Percentiles rank a stretch among this genome's conserved stretches.
phyloP scores from a whole-genome alignment of 1,140 invertebrate species.

The Parasteatoda tepidariorum region DNA sequence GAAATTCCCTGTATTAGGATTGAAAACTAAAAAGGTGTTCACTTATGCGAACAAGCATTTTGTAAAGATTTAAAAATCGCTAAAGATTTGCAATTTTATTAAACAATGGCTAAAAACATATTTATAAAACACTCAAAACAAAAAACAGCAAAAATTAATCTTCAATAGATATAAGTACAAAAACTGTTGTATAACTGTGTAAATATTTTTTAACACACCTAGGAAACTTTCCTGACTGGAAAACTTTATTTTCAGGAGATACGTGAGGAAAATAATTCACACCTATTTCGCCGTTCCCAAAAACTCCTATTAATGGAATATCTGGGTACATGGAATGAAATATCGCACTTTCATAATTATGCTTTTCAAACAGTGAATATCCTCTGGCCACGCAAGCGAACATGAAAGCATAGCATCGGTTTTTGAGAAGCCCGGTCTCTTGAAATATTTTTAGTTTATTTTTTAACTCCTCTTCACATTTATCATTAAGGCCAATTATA shows the following conservation, averaged over 20 bases:
- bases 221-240: background rate
- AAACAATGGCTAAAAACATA: no score
- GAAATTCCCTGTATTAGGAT: no score
- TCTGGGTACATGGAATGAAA: constrained; percentile 74
- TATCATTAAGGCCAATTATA: constrained; percentile 63
- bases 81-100: no score
- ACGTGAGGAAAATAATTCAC: constrained; percentile 66
- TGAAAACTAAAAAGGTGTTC: no score
- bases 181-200: constrained; percentile 68
- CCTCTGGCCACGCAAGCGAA: constrained; percentile 74
- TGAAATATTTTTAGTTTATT: constrained; percentile 66
- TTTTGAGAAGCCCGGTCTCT: constrained; percentile 65
- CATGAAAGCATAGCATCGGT: constrained; percentile 72
- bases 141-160: background rate
- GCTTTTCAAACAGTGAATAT: constrained; percentile 65
- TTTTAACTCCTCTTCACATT: constrained; percentile 64
- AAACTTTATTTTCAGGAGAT: constrained; percentile 60
- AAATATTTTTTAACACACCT: constrained; percentile 21
- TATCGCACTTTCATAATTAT: constrained; percentile 72
- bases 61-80: no score
- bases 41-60: no score
- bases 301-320: constrained; percentile 73
- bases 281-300: constrained; percentile 75
- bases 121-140: no score
- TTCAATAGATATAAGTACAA: constrained; percentile 60